phyloP scores from a whole-genome alignment of 2,888 invertebrate species.

The Heliconius hortense region DNA sequence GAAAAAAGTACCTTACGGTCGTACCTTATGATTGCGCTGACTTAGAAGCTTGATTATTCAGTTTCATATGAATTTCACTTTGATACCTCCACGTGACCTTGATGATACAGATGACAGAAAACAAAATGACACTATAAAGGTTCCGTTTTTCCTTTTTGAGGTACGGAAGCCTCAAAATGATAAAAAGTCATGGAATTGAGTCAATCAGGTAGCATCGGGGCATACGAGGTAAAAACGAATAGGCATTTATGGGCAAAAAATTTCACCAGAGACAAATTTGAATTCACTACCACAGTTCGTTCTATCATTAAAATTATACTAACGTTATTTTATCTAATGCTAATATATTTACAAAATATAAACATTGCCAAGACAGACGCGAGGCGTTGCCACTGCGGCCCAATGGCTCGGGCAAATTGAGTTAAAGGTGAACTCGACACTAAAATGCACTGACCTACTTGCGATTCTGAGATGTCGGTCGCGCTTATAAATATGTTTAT shows the following conservation, averaged over 20 bases:
- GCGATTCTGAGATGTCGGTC: slow-evolving; percentile 25
- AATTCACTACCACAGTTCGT: neutral
- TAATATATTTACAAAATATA: neutral
- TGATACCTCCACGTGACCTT: too few species aligned
- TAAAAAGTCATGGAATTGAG: neutral
- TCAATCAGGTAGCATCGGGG: too few species aligned
- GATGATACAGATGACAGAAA: too few species aligned
- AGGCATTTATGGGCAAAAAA: neutral
- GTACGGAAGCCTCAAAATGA: too few species aligned
- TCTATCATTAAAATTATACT: too few species aligned
- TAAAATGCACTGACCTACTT: slow-evolving; percentile 37
- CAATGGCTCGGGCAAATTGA: slow-evolving; percentile 29
- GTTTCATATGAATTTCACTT: too few species aligned
- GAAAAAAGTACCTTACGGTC: too few species aligned
- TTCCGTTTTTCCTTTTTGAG: too few species aligned
- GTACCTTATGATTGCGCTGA: too few species aligned
- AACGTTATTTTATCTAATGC: neutral
- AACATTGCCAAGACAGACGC: slow-evolving; percentile 23
- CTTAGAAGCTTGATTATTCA: too few species aligned
- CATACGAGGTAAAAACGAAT: neutral
- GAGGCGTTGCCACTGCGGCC: slow-evolving; percentile 24
- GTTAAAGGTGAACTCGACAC: slow-evolving; percentile 26
- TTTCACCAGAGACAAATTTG: neutral
- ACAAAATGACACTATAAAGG: too few species aligned
- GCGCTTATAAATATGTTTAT: slow-evolving; percentile 12